A percentile compares a stretch with the other conserved stretches of the same genome.
Conservation (phyloP, 2,797 vertebrate genomes). For the Alectoris magna region DNA sequence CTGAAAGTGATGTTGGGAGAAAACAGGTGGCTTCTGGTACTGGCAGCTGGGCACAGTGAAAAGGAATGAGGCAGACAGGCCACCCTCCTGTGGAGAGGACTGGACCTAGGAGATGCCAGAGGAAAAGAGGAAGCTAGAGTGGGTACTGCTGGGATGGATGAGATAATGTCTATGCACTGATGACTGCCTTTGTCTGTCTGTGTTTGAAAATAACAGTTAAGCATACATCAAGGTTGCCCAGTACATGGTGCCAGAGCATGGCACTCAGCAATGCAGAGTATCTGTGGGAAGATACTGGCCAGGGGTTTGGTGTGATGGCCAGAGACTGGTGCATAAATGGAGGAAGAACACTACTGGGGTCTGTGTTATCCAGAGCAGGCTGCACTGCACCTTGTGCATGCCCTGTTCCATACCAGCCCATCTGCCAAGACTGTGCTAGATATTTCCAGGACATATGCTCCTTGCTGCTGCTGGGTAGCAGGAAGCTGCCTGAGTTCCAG, state of each 20-base stretch:
- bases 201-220: constrained; percentile 9
- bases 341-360: not conserved
- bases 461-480: not conserved
- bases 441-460: not conserved
- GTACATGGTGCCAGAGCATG: not conserved
- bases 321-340: not conserved
- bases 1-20: not conserved
- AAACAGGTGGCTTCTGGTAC: not conserved
- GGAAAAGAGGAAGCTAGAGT: constrained; percentile 6
- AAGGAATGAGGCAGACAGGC: not conserved
- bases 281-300: not conserved
- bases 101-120: rapidly evolving
- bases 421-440: not conserved
- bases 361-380: not conserved
- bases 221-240: not conserved
- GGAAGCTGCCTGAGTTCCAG: not conserved
- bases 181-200: constrained; percentile 29
- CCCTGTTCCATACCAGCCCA: not conserved
- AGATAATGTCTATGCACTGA: not conserved
- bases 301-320: not conserved
- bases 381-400: not conserved
- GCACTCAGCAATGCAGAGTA: rapidly evolving
- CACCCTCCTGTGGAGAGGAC: not conserved
- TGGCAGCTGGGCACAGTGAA: not conserved
- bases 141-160: constrained; percentile 10